phyloP scores from a whole-genome alignment of 2,888 invertebrate genomes.

The Drosophila tripunctata region DNA sequence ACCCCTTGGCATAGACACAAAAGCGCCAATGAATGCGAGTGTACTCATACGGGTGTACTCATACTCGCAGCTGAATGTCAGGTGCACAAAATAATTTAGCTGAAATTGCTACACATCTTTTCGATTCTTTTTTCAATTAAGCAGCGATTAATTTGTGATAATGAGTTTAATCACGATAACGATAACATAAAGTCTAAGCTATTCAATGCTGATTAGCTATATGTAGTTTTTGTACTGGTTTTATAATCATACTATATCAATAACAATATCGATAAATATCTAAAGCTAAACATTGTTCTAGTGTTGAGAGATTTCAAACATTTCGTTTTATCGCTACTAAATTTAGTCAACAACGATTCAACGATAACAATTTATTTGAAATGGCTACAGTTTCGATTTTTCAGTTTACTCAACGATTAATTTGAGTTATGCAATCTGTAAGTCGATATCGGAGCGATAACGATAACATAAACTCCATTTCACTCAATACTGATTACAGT shows the following conservation, averaged over 20 bases:
- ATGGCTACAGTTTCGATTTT: too few relatives aligned
- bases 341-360: background rate
- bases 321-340: background rate
- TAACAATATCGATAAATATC: background rate
- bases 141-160: conserved; percentile 15
- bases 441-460: too few relatives aligned
- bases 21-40: conserved; percentile 76
- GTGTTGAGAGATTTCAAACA: background rate
- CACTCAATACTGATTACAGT: too few relatives aligned
- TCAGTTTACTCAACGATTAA: too few relatives aligned
- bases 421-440: too few relatives aligned
- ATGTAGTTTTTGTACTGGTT: background rate
- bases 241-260: background rate
- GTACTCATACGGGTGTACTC: background rate
- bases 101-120: conserved; percentile 12
- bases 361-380: too few relatives aligned
- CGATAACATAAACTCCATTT: too few relatives aligned
- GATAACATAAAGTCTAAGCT: background rate
- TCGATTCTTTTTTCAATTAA: conserved; percentile 7
- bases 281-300: background rate
- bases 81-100: conserved; percentile 17
- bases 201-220: background rate
- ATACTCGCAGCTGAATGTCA: conserved; percentile 29
- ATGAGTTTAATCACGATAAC: background rate
- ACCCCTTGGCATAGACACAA: conserved; percentile 79